Evolutionary conservation across 2,888 invertebrate genomes (phyloP), one percentile per base, ranked within the genome.

Genomic region (Orthosia gracilis): DNA sequence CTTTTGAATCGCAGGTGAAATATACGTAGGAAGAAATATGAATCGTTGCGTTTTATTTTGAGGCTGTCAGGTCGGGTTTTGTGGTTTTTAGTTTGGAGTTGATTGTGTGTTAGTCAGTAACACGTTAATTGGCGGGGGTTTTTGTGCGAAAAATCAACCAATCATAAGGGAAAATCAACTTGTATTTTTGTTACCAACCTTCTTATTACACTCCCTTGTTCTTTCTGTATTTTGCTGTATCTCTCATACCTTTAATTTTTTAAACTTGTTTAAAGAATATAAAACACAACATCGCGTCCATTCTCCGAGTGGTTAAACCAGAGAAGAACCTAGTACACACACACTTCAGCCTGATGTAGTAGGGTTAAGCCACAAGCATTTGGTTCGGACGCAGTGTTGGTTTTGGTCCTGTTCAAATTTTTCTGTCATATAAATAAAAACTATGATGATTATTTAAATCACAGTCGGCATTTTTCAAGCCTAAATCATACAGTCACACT

Each of bases 1-100:
- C 71, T 73, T 83, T 85, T 76, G 67, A 67, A 45, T 63, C 3
- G 57, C 83, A 84, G 83, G 85, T 84, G 72, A 79, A 84, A 84
- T 81, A 78, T 81, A 71, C 47, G 62, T 52, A 58, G 71, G 58
- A 52, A 54, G 63, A 69, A 65, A 68, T 77, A 81, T 83, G 84
- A 80, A 85, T 73, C 64, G 72, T 66, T 74, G 12, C 58, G 62
- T 73, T 76, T 75, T 70, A 68, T 74, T 76, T 79, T 79, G 50
- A n/a, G 15, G 59, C 69, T 67, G 82, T 76, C 72, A 67, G 40
- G 21, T 18, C 31, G 15, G 18, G 45, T 55, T 66, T 68, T 78
- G 65, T 70, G 64, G 73, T 66, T 58, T 67, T 26, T 49, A 47
- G 26, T 69, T 49, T 69, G 40, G 54, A 75, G 58, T 64, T 64